Evolutionary conservation across 1,140 invertebrate genomes (phyloP), one percentile per base, ranked within the genome.

Genomic region (Cydia strobilella): DNA sequence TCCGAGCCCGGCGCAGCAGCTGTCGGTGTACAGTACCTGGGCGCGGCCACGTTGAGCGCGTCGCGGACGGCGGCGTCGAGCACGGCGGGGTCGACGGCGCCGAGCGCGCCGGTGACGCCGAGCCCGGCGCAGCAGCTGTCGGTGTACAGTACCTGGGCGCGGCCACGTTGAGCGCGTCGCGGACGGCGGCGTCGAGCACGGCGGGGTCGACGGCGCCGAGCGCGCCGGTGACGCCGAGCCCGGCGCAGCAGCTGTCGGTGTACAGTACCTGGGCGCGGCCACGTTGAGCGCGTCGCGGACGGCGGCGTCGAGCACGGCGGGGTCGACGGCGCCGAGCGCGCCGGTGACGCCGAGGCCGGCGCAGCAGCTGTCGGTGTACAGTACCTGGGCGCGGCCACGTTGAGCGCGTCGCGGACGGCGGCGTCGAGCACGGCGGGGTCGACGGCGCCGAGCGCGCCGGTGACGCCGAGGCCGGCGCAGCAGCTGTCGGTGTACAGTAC

Each of bases 321-420:
- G 98, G 94, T 99, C 98, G n/a, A 99, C 96, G 7, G 95, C 94
- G n/a, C 96, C 96, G 90, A 98, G 96, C 62, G 99, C 98, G 79
- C 98, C 99, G 3, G 99, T 99, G 0, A 99, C 96, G 42, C 99
- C 99, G 86, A 99, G 96, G 82, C 96, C 95, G 13, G 98, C 98
- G 93, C 98, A 99, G 92, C 99, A 99, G 84, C 97, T 96, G 89
- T 99, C 99, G 54, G 99, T 97, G 0, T n/a, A n/a, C n/a, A n/a
- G n/a, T n/a, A n/a, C n/a, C n/a, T n/a, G n/a, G n/a, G n/a, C 1
- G 99, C 98, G 6, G 95, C 96, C n/a, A 95, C 84, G 94, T 99
- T 99, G 4, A 99, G 94, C 27, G 96, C 95, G 94, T 99, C 98
- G 71, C 99, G 93, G 18, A 98, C 97, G 83, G 95, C 95, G 3